Evolutionary conservation across 2,113 vertebrate genomes (phyloP).

Genomic region (Sceloporus undulatus): DNA sequence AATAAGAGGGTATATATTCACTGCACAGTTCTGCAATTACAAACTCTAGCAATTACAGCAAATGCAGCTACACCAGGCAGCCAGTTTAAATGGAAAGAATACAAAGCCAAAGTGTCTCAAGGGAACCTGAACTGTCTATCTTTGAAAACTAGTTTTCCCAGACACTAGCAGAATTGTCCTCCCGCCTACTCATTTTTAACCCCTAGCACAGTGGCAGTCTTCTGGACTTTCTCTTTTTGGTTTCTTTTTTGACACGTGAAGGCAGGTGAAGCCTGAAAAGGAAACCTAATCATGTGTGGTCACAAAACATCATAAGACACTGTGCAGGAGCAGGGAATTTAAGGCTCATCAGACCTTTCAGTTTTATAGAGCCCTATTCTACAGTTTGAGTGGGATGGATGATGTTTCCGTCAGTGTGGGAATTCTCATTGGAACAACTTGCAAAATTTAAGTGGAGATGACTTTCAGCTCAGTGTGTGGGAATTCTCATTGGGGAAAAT

Average conservation of each 20-base stretch:
- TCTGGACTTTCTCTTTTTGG: background rate
- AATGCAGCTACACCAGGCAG: slow-evolving; percentile 24
- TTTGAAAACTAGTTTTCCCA: background rate
- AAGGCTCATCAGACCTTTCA: background rate
- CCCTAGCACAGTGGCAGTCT: background rate
- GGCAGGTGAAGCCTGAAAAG: background rate
- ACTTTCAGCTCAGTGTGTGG: background rate
- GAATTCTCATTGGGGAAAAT: background rate
- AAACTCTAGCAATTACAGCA: slow-evolving; percentile 42
- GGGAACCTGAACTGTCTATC: slow-evolving; percentile 5
- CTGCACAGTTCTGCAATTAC: slow-evolving; percentile 38
- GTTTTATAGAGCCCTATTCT: background rate
- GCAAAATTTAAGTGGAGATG: background rate
- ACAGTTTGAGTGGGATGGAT: background rate
- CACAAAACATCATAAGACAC: background rate
- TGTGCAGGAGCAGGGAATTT: background rate
- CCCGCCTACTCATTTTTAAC: background rate
- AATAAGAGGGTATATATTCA: slow-evolving; percentile 39
- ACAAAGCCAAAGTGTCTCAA: slow-evolving; percentile 29
- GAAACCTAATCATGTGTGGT: background rate
- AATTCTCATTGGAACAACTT: slow-evolving; percentile 2
- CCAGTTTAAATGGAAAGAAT: slow-evolving; percentile 22
- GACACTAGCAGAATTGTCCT: background rate
- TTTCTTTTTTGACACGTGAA: background rate
- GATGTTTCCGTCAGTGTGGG: background rate